Evolutionary conservation across 2,888 invertebrate species (phyloP).

Genomic region (Urechis unicinctus): DNA sequence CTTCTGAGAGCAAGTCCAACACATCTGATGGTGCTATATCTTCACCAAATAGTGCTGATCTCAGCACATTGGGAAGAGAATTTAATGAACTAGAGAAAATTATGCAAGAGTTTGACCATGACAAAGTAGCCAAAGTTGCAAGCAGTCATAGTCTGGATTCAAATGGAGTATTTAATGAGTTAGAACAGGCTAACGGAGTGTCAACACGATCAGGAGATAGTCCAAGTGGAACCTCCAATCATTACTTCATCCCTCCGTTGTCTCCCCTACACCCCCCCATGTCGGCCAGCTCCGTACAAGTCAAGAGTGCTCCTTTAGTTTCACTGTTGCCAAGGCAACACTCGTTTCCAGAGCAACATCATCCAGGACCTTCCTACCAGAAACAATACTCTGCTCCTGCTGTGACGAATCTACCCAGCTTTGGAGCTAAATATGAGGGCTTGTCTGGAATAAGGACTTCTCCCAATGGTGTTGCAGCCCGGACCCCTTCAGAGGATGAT

Average conservation of each 20-base stretch:
- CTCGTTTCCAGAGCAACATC: background rate
- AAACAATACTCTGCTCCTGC: background rate
- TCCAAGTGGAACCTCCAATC: background rate
- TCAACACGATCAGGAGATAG: background rate
- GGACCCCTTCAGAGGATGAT: background rate
- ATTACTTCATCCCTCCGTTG: no score
- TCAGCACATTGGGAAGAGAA: background rate
- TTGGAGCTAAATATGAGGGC: no score
- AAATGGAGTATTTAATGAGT: no score
- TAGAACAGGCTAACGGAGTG: no score
- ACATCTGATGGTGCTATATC: background rate
- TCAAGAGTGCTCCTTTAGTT: slow-evolving; percentile 7
- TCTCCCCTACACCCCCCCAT: slow-evolving; percentile 2
- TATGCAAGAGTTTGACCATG: background rate
- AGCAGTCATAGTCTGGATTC: background rate
- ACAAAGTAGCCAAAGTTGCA: background rate
- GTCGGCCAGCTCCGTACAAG: background rate
- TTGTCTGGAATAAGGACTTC: no score
- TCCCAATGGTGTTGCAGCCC: background rate
- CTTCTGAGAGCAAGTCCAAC: background rate
- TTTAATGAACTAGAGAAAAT: background rate
- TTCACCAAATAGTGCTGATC: background rate
- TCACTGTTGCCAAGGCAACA: slow-evolving; percentile 1
- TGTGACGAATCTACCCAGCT: background rate
- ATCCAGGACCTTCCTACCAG: background rate